Evolutionary conservation across 2,888 invertebrate genomes (phyloP).

Genomic region (Trachelus stipa): DNA sequence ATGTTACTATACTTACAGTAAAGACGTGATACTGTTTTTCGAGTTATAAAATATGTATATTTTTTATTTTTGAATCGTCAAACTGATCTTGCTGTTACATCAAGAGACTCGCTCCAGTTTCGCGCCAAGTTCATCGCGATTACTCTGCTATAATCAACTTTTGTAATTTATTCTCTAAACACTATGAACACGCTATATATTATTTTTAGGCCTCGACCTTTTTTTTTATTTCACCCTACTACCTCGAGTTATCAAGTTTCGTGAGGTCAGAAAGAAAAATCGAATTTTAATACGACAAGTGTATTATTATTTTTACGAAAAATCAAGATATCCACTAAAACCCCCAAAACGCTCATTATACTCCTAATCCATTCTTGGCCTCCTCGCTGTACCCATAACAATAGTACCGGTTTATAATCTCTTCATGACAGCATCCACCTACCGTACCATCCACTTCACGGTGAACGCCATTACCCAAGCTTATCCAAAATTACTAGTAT

Average conservation of each 20-base stretch:
- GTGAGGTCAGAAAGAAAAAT: not conserved
- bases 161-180: not conserved
- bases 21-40: not conserved
- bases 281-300: not conserved
- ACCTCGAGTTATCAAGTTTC: not conserved
- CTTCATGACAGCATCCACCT: not conserved
- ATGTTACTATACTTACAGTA: not conserved
- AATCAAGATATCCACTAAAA: not conserved
- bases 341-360: not conserved
- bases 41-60: no score
- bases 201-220: not conserved
- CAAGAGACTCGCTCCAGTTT: no score
- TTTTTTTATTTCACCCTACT: not conserved
- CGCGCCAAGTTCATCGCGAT: not conserved
- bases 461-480: no score
- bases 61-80: no score
- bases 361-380: not conserved
- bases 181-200: not conserved
- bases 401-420: not conserved
- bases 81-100: no score
- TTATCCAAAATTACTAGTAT: not conserved
- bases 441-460: no score
- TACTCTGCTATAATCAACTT: not conserved
- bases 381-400: not conserved
- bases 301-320: not conserved